These are phyloP conservation scores for Octodon degus DNA, from an alignment of 2,113 vertebrate species.

Conservation along the genomic window DNA sequence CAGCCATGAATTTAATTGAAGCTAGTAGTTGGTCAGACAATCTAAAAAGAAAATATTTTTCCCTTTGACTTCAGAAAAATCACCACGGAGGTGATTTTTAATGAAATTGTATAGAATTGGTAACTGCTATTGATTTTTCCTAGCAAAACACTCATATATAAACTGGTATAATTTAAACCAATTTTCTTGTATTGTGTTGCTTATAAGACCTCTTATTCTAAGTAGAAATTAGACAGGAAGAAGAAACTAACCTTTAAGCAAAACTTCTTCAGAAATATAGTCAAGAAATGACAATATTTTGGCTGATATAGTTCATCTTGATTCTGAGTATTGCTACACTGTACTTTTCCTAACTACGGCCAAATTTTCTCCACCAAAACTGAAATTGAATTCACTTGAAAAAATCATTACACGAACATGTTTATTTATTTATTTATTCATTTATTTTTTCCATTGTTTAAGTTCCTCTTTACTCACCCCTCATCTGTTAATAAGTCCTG, in stretches of 20 bases:
- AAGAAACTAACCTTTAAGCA: slow-evolving; percentile 78
- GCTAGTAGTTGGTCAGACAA: slow-evolving; percentile 43
- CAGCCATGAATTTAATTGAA: slow-evolving; percentile 63
- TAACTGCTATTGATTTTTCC: slow-evolving; percentile 56
- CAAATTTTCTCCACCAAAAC: slow-evolving; percentile 77
- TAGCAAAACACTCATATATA: slow-evolving; percentile 35
- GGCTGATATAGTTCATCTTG: slow-evolving; percentile 68
- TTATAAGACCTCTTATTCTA: slow-evolving; percentile 65
- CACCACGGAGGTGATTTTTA: slow-evolving; percentile 54
- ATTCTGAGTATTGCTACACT: slow-evolving; percentile 61
- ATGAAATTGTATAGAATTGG: slow-evolving; percentile 47
- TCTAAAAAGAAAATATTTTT: slow-evolving; percentile 45
- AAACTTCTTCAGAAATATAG: slow-evolving; percentile 82
- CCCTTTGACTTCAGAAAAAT: background rate
- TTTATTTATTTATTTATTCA: no score
- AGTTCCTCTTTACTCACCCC: no score
- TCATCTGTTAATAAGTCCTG: no score
- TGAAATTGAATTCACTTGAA: slow-evolving; percentile 84
- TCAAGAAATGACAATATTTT: slow-evolving; percentile 81
- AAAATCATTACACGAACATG: slow-evolving; percentile 75
- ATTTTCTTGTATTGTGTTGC: slow-evolving; percentile 70
- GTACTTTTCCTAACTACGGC: slow-evolving; percentile 77
- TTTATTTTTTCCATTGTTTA: no score
- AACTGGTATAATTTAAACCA: slow-evolving; percentile 74
- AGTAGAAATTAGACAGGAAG: slow-evolving; percentile 78